Conservation (phyloP, 2,888 invertebrate species). For the Lysandra bellargus region DNA sequence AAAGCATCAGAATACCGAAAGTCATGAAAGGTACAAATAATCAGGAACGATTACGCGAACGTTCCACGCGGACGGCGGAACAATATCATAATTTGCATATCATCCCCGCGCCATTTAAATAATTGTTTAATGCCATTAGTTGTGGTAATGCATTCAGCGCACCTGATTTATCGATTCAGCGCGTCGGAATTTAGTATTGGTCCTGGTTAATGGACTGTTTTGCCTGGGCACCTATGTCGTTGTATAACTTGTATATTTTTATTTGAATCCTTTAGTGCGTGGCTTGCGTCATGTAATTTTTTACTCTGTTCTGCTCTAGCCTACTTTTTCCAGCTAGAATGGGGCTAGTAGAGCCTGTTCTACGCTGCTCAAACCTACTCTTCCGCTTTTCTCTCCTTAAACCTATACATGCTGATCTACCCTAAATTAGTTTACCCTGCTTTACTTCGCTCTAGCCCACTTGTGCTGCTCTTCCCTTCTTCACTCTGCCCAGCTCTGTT, state of each 20-base stretch:
- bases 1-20: slow-evolving; percentile 15
- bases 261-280: no score
- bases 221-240: not conserved
- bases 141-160: slow-evolving; percentile 44
- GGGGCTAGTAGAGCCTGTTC: no score
- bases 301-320: no score
- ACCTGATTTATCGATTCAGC: slow-evolving; percentile 37
- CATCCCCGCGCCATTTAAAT: slow-evolving; percentile 68
- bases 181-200: not conserved
- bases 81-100: slow-evolving; percentile 50
- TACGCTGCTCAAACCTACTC: no score
- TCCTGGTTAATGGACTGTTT: not conserved
- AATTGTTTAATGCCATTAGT: slow-evolving; percentile 67
- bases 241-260: not conserved
- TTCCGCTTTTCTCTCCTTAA: no score
- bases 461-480: no score
- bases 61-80: slow-evolving; percentile 36
- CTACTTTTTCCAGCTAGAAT: no score
- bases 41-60: slow-evolving; percentile 41
- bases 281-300: no score
- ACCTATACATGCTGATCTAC: no score
- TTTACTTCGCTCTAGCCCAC: no score
- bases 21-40: slow-evolving; percentile 32
- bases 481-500: no score
- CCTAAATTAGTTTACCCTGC: no score